phyloP scores from a whole-genome alignment of 1,140 invertebrate species.

The Sinella curviseta region DNA sequence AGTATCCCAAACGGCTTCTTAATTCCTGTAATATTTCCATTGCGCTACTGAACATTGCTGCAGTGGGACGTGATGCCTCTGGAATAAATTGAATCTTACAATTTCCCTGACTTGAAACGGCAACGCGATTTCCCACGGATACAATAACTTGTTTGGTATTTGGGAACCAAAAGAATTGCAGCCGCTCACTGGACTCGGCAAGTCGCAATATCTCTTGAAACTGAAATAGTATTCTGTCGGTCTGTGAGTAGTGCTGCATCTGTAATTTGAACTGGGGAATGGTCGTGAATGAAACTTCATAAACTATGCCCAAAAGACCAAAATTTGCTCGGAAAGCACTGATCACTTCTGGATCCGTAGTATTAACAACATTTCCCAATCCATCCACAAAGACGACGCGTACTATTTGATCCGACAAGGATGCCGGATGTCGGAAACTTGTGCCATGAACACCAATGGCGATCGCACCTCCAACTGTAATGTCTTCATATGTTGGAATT shows the following conservation, averaged over 20 bases:
- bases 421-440: neutral
- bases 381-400: neutral
- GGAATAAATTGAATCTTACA: neutral
- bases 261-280: neutral
- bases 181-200: neutral
- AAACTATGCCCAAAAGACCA: neutral
- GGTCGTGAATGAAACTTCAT: conserved; percentile 10
- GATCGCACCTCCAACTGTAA: conserved; percentile 25
- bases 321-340: neutral
- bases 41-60: neutral
- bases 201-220: neutral
- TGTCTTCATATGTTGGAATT: neutral
- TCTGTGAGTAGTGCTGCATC: neutral
- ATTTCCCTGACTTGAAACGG: neutral
- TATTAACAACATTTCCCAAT: neutral
- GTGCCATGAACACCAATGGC: conserved; percentile 26
- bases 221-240: neutral
- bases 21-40: neutral
- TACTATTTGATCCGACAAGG: conserved; percentile 9
- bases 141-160: neutral
- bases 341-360: neutral
- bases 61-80: too few relatives aligned
- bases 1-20: neutral
- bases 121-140: neutral
- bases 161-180: too few relatives aligned